Evolutionary conservation across 2,797 vertebrate species (phyloP).

Genomic region (Crax fasciolata): DNA sequence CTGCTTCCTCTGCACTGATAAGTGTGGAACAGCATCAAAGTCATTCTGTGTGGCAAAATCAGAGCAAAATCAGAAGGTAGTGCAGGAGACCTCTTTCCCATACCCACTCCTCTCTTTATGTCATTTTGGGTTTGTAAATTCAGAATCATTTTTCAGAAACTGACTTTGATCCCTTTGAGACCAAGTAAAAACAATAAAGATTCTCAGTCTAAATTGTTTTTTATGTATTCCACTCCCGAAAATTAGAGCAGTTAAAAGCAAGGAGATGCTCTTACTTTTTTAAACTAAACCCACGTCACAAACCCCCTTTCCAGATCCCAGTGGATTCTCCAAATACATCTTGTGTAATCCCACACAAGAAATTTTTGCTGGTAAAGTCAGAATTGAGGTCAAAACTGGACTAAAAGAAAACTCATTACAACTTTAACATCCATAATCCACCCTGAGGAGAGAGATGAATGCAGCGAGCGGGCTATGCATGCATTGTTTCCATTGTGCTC

Average conservation of each 20-base stretch:
- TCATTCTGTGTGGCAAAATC: not conserved
- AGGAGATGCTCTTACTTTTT: not conserved
- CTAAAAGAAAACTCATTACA: constrained; percentile 75
- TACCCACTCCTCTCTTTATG: not conserved
- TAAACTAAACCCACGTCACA: not conserved
- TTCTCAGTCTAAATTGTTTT: constrained; percentile 9
- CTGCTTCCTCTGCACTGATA: not conserved
- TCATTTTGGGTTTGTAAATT: not conserved
- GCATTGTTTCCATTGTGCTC: constrained; percentile 72
- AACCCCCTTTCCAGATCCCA: not conserved
- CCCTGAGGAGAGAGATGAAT: constrained; percentile 67
- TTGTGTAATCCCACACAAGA: not conserved
- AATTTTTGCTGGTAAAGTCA: constrained; percentile 66
- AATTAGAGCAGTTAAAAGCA: not conserved
- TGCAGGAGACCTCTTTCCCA: not conserved
- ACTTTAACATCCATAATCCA: constrained; percentile 70
- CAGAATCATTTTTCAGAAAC: no score
- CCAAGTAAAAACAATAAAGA: not conserved
- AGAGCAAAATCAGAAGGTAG: not conserved
- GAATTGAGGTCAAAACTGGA: constrained; percentile 73
- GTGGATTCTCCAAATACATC: not conserved
- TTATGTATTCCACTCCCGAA: not conserved
- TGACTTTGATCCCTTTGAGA: not conserved
- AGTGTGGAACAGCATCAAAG: not conserved
- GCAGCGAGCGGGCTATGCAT: not conserved